Evolutionary conservation across 2,797 vertebrate species (phyloP), one percentile per base, ranked within the genome.

Genomic region (Acanthopagrus latus): DNA sequence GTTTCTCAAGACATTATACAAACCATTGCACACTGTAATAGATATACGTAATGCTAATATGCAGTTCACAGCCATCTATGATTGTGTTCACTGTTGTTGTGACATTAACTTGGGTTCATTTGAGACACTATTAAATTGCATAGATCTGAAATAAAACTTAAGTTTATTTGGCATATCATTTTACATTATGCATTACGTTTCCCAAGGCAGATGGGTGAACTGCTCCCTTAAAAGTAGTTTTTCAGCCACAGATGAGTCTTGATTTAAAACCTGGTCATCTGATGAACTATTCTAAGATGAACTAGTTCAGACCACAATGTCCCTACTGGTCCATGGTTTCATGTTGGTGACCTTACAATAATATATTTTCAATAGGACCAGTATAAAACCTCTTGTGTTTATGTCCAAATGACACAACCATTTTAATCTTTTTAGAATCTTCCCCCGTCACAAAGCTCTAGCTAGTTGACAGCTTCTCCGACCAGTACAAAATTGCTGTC

Each of bases 21-120:
- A 73, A 83, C 12, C 58, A 47, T 21, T 2, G 17, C 55, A 50
- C 59, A 63, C 23, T 27, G 20, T 51, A 48, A 71, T 44, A 33
- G 23, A 56, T 20, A 33, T 2, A 67, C 46, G 2, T 27, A 11
- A 38, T 20, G 18, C 48, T 54, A 33, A 38, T n/a, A 59, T 33
- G 29, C 54, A 29, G 3, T 17, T 59, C 21, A 59, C 60, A 64
- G 10, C 17, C 50, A 46, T 12, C 27, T 29, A 33, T 17, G 60
- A 16, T 54, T 59, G 54, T 48, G 3, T 20, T n/a, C n/a, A 23
- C 38, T 38, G 38, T 10, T 38, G 7, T 38, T 38, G 38, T 38
- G 38, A 38, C 9, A 38, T 17, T 38, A 46, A 46, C 44, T 46
- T 44, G 13, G 16, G 46, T 50, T 74, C 50, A 55, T 65, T 27